These are phyloP conservation scores for Heliangelus exortis DNA, from an alignment of 2,797 vertebrate species.

Conservation along the genomic window DNA sequence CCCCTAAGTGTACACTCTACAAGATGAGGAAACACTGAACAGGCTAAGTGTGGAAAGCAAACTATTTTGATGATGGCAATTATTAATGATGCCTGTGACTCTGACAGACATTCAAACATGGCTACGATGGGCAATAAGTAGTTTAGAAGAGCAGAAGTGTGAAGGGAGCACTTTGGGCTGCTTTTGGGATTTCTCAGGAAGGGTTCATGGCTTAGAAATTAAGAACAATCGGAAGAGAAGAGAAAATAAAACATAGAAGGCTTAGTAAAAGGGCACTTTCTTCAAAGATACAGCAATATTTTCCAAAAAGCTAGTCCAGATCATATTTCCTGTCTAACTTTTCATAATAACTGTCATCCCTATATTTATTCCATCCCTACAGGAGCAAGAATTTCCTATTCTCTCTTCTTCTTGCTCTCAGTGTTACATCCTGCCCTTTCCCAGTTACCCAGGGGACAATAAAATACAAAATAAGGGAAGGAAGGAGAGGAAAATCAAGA, in stretches of 20 bases:
- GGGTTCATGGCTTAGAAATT: neutral
- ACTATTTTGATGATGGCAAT: constrained; percentile 41
- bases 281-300: neutral
- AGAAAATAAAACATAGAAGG: neutral
- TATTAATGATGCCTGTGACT: constrained; percentile 10
- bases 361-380: neutral
- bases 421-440: neutral
- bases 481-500: neutral
- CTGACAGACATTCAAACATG: neutral
- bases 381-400: neutral
- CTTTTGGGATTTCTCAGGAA: neutral
- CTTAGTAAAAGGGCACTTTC: neutral
- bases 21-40: constrained; percentile 6
- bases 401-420: neutral
- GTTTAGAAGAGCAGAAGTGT: neutral
- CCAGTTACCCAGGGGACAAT: neutral
- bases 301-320: neutral
- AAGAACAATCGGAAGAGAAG: neutral
- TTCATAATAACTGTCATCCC: neutral
- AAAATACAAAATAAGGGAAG: neutral
- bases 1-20: neutral
- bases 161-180: neutral
- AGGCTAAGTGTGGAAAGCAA: neutral
- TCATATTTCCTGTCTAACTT: neutral
- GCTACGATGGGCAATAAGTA: neutral